Percentiles rank a stretch among this genome's conserved stretches.
Evolutionary conservation across 2,113 vertebrate genomes (phyloP).

Genomic region (Ondatra zibethicus): DNA sequence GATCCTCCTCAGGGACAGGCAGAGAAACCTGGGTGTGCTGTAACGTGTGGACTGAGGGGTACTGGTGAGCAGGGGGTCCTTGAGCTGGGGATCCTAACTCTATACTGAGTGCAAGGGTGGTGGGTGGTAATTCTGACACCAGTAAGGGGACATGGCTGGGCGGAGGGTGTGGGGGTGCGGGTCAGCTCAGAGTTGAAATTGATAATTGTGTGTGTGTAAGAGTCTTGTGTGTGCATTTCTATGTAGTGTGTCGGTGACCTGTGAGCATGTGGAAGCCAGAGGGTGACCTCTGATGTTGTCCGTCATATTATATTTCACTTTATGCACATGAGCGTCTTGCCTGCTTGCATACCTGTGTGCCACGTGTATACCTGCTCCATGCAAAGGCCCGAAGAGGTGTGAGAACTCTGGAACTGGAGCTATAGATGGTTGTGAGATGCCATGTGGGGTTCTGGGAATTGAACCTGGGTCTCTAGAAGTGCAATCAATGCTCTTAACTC

Average conservation of each 20-base stretch:
- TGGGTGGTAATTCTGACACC: neutral
- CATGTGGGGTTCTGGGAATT: neutral
- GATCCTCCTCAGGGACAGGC: neutral
- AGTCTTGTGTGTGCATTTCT: neutral
- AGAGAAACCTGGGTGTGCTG: accelerated
- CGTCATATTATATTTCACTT: neutral
- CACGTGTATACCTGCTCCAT: neutral
- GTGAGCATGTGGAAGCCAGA: neutral
- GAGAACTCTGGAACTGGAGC: no score
- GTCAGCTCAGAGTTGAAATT: neutral
- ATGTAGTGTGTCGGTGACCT: neutral
- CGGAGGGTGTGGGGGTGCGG: neutral
- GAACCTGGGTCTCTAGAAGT: neutral
- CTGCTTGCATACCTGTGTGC: neutral
- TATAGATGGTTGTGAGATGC: neutral
- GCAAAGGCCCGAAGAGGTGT: neutral
- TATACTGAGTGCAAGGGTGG: accelerated
- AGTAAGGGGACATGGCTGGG: neutral
- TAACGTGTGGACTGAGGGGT: neutral
- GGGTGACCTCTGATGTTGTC: neutral
- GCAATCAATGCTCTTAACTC: neutral
- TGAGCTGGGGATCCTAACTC: neutral
- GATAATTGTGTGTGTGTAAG: neutral
- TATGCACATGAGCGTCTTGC: neutral
- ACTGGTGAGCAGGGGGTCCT: neutral